Evolutionary conservation across 2,888 invertebrate genomes (phyloP).

Genomic region (Nomada fucata): DNA sequence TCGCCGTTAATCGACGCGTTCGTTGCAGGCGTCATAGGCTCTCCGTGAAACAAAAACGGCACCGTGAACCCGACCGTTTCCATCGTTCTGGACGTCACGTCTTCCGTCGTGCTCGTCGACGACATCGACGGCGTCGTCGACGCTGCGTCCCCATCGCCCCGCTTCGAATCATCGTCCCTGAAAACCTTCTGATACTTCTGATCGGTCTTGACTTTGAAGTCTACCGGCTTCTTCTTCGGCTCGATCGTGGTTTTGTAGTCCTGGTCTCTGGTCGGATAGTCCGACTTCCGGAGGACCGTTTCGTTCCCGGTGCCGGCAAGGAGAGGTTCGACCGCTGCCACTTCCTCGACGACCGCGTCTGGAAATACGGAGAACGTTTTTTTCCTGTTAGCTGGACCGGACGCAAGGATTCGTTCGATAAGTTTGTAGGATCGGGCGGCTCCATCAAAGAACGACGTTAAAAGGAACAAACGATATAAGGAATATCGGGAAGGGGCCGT

Average conservation of each 20-base stretch:
- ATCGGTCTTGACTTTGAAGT: constrained; percentile 77
- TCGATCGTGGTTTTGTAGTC: constrained; percentile 69
- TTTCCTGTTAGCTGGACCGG: background rate
- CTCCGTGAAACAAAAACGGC: constrained; percentile 71
- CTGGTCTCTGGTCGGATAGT: constrained; percentile 55
- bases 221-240: constrained; percentile 76
- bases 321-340: constrained; percentile 39
- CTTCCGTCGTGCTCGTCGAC: constrained; percentile 31
- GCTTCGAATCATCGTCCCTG: constrained; percentile 86
- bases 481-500: too few species aligned
- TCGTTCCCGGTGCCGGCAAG: constrained; percentile 47
- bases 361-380: background rate
- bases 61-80: constrained; percentile 36
- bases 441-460: too few species aligned
- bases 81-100: constrained; percentile 24
- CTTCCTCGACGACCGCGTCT: constrained; percentile 33
- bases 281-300: constrained; percentile 49
- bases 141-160: constrained; percentile 6
- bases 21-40: constrained; percentile 47
- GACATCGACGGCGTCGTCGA: constrained; percentile 31
- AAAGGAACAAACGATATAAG: too few species aligned
- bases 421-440: too few species aligned
- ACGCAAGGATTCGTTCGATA: too few species aligned
- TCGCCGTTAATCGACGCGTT: background rate
- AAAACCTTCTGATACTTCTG: constrained; percentile 75